phyloP scores from a whole-genome alignment of 2,797 vertebrate species.

The Nothura maculosa region DNA sequence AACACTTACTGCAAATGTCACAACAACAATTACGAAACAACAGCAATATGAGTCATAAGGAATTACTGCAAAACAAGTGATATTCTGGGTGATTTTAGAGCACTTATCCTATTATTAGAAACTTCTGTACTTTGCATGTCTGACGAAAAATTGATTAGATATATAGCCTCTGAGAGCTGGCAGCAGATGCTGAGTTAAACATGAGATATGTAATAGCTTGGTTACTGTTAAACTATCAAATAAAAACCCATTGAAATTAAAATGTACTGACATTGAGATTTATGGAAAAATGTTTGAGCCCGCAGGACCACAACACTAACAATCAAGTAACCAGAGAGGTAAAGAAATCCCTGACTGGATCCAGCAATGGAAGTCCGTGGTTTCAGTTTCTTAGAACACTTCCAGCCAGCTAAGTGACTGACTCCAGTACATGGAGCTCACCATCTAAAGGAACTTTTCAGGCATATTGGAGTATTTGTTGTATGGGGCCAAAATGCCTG shows the following conservation, averaged over 20 bases:
- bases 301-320: conserved; percentile 58
- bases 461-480: background rate
- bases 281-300: conserved; percentile 67
- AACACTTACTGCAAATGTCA: conserved; percentile 76
- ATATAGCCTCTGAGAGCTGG: conserved; percentile 41
- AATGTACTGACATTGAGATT: conserved; percentile 60
- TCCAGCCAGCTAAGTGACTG: conserved; percentile 26
- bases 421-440: background rate
- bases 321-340: conserved; percentile 69
- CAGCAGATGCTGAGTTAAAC: conserved; percentile 43
- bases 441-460: background rate
- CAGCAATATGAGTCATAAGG: conserved; percentile 68
- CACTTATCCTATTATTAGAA: conserved; percentile 79
- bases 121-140: conserved; percentile 34
- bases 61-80: conserved; percentile 56
- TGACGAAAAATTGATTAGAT: conserved; percentile 71
- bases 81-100: conserved; percentile 70
- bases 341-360: conserved; percentile 70
- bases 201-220: conserved; percentile 53
- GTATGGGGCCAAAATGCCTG: background rate
- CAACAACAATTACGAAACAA: conserved; percentile 75
- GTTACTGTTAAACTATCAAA: conserved; percentile 65
- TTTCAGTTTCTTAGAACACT: conserved; percentile 60
- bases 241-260: conserved; percentile 59
- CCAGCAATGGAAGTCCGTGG: conserved; percentile 63